A percentile compares a stretch with the other conserved stretches of the same genome.
Conservation (phyloP, 2,888 invertebrate species). For the Gortyna flavago region DNA sequence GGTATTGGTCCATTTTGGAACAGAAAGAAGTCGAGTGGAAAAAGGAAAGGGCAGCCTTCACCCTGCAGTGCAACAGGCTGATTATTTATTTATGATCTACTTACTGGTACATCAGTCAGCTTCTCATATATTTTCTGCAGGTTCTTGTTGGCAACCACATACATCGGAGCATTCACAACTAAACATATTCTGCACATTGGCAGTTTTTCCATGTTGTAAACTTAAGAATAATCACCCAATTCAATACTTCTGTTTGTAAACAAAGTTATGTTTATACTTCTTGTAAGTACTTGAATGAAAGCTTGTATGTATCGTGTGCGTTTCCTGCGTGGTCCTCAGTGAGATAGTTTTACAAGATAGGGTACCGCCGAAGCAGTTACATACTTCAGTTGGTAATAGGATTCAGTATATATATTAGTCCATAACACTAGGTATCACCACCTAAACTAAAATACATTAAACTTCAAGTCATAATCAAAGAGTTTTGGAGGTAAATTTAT, state of each 20-base stretch:
- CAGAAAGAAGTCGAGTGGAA: no score
- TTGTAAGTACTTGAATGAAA: not conserved
- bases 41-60: no score
- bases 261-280: not conserved
- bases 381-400: not conserved
- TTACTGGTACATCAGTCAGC: conserved; percentile 72
- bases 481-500: not conserved
- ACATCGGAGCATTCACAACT: conserved; percentile 63
- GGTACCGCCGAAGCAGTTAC: not conserved
- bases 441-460: not conserved
- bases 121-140: conserved; percentile 76
- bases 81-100: conserved; percentile 21
- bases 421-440: not conserved
- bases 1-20: no score
- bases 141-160: conserved; percentile 66
- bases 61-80: no score
- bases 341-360: no score
- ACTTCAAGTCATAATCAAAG: not conserved
- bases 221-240: not conserved
- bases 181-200: conserved; percentile 74
- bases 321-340: no score
- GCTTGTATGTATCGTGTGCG: not conserved
- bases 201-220: conserved; percentile 26
- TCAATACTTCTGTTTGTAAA: not conserved
- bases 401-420: not conserved